Base-by-base conservation (phyloP, 2,113 vertebrate species). In the Hippocampus mohnikei region DNA sequence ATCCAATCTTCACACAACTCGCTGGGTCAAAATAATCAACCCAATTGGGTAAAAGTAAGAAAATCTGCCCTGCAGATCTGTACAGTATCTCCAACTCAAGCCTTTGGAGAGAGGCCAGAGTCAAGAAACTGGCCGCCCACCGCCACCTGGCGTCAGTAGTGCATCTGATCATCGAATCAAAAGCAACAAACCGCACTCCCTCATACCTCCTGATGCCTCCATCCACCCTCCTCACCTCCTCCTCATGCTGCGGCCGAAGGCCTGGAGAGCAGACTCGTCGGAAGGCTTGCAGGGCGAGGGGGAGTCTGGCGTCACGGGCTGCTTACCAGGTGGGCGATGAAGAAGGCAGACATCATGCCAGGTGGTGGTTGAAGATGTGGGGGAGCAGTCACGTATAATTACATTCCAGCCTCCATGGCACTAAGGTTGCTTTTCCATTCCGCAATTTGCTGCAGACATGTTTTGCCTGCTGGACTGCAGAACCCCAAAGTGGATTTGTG, bases 101-200 rank as follows among this genome's bases (percentile, higher is more conserved):
- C 41, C 61, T 83, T 75, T 77, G 81, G 81, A 73, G 46, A 18
- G 1, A 18, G 46, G 16, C 83, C 3, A 0, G 68, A 74, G 55
- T 86, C 71, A 75, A 81, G 75, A 76, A 64, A 77, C 72, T 75
- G 65, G 63, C 71, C 58, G 75, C 77, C 82, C 77, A 75, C 78
- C 46, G 40, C 78, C 84, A 86, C 81, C 85, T 89, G 86, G 81
- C 76, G 83, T 83, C 80, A 85, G 82, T 85, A 85, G 62, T 68
- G 70, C 65, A 61, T 73, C 81, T 81, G 80, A 86, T 81, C 81
- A 78, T 88, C 80, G 88, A 86, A 90, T 89, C 84, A 88, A 73
- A 83, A 72, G 70, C 77, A 84, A 80, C 83, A 86, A 85, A 87
- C 77, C 70, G 55, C 71, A 42, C 48, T 64, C 70, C 48, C 40